Base-by-base conservation (phyloP, 2,888 invertebrate species). In the Arrhopalites spinosus region DNA sequence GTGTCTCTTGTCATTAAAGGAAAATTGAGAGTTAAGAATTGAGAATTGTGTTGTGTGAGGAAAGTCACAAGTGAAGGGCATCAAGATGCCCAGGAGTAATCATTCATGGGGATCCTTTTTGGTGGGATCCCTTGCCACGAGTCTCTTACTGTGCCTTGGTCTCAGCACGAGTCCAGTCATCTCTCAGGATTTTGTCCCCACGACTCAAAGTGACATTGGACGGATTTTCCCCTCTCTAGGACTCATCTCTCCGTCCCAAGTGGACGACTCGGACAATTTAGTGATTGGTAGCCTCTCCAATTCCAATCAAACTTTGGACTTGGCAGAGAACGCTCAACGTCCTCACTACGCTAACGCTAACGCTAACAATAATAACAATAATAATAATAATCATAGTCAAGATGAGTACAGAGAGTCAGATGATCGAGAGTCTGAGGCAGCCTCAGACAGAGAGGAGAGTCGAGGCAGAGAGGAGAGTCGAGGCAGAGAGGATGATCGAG, bases 71-170 rank as follows among this genome's bases (percentile, higher is more conserved):
- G 50, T 74, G 74, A 73, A n/a, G 78, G 79, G 75, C 74, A 53
- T 36, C 77, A 78, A 30, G 70, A 78, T 75, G 78, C 77, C 78
- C 77, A 75, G 74, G 61, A 63, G n/a, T 68, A 20, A 50, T 13
- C 30, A 68, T 43, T 64, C 43, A 47, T 47, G 75, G 66, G 66
- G 77, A 71, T 45, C 61, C 73, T 17, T 17, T 15, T 8, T 77
- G 15, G 76, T 79, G 61, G 77, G 66, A 25, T 20, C 74, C 1
- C 1, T 76, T 43, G 76, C 76, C 68, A 78, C 77, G 30, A 56
- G 53, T n/a, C 29, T 30, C 43, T 43, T 69, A 45, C 73, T 79
- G 77, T 78, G 78, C 79, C 75, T 79, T 76, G 75, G 74, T n/a
- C 20, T 50, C 56, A 30, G 47, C 47, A n/a, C 50, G 30, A 25